Percentiles rank a stretch among this genome's conserved stretches.
Evolutionary conservation across 2,797 vertebrate genomes (phyloP).

Genomic region (Ctenopoma kingsleyae): DNA sequence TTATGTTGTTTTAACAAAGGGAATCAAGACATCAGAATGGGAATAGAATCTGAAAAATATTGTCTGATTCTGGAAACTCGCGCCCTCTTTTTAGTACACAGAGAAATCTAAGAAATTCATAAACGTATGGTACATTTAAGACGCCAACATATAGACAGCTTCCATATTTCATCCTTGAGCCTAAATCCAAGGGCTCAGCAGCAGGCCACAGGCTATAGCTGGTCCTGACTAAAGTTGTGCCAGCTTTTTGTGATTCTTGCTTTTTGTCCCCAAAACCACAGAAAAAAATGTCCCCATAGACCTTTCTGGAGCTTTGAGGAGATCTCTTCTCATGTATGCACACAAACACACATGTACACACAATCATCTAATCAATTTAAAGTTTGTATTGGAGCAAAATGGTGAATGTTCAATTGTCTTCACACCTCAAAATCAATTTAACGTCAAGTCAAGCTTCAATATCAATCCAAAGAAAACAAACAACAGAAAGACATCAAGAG

Average conservation of each 20-base stretch:
- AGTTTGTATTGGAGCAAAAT: slow-evolving; percentile 38
- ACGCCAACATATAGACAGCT: slow-evolving; percentile 36
- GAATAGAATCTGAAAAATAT: slow-evolving; percentile 16
- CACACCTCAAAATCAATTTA: slow-evolving; percentile 65
- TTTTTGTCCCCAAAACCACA: slow-evolving; percentile 30
- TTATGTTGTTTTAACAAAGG: background rate
- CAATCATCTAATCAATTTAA: slow-evolving; percentile 48
- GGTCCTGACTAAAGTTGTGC: slow-evolving; percentile 47
- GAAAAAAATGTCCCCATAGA: background rate
- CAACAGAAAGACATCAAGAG: slow-evolving; percentile 47
- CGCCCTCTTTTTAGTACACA: slow-evolving; percentile 19
- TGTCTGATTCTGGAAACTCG: background rate
- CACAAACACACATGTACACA: background rate
- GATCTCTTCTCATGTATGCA: background rate
- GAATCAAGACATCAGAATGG: background rate
- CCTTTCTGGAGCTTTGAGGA: background rate
- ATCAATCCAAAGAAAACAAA: slow-evolving; percentile 58
- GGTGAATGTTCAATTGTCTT: slow-evolving; percentile 58
- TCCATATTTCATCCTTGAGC: slow-evolving; percentile 50
- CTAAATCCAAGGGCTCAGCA: slow-evolving; percentile 52
- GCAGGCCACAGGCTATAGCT: slow-evolving; percentile 38
- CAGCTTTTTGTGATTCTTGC: slow-evolving; percentile 45
- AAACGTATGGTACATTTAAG: slow-evolving; percentile 36
- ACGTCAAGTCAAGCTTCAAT: slow-evolving; percentile 57
- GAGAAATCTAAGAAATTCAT: slow-evolving; percentile 31